phyloP scores from a whole-genome alignment of 1,140 invertebrate genomes.

The Drosophila nigrodunni region DNA sequence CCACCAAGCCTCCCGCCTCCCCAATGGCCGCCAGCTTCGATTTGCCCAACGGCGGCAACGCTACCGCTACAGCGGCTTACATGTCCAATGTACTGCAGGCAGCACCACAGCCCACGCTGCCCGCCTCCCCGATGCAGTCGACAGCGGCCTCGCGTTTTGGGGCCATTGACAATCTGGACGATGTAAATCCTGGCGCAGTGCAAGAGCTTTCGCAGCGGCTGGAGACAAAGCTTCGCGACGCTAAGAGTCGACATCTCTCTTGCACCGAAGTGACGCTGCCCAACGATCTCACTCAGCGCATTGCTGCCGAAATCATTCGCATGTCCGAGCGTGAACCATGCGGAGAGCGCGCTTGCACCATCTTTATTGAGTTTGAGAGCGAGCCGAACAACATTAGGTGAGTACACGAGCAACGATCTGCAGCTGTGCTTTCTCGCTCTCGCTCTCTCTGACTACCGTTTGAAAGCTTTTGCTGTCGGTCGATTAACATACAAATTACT shows the following conservation, averaged over 20 bases:
- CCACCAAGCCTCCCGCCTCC: slow-evolving; percentile 47
- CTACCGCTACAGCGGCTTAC: slow-evolving; percentile 54
- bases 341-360: slow-evolving; percentile 91
- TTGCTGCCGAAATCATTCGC: slow-evolving; percentile 90
- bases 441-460: neutral
- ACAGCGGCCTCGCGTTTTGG: slow-evolving; percentile 62
- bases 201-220: slow-evolving; percentile 88
- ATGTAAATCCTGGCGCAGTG: slow-evolving; percentile 79
- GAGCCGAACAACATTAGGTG: slow-evolving; percentile 87
- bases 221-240: slow-evolving; percentile 90
- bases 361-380: slow-evolving; percentile 91
- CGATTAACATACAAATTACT: neutral
- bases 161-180: slow-evolving; percentile 67
- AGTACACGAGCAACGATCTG: slow-evolving; percentile 51
- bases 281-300: slow-evolving; percentile 90
- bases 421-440: neutral
- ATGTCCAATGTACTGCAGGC: slow-evolving; percentile 66
- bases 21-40: slow-evolving; percentile 66
- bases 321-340: slow-evolving; percentile 94
- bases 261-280: slow-evolving; percentile 93
- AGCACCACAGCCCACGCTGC: slow-evolving; percentile 43
- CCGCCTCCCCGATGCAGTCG: slow-evolving; percentile 68
- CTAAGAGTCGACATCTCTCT: slow-evolving; percentile 90
- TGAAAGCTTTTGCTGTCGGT: neutral
- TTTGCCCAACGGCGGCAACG: slow-evolving; percentile 47